Percentiles rank a stretch among this genome's conserved stretches.
These are phyloP conservation scores for Vanessa atalanta DNA, from an alignment of 1,140 invertebrate genomes.

Conservation along the genomic window DNA sequence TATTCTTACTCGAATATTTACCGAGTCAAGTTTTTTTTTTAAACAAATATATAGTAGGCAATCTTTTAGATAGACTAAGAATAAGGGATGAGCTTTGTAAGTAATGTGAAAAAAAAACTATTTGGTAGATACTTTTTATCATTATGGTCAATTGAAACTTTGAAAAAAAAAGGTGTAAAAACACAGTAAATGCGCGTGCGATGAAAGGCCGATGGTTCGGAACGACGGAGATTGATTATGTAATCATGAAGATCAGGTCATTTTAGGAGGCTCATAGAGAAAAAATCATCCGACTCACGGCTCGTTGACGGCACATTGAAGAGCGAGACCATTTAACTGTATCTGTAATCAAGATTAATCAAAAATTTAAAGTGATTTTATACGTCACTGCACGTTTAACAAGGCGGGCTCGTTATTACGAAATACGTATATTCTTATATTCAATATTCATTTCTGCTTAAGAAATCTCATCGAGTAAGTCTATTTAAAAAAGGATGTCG, in stretches of 20 bases:
- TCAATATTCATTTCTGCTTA: not conserved
- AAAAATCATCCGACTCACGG: conserved; percentile 71
- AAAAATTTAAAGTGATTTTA: conserved; percentile 51
- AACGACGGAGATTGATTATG: conserved; percentile 74
- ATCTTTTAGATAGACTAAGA: no score
- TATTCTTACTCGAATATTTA: not conserved
- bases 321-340: conserved; percentile 41
- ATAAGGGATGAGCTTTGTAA: not conserved
- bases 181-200: conserved; percentile 58
- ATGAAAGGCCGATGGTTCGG: conserved; percentile 64
- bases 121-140: not conserved
- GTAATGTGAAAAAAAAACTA: not conserved
- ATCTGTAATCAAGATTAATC: conserved; percentile 54
- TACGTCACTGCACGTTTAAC: conserved; percentile 32
- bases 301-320: conserved; percentile 65
- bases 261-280: conserved; percentile 69
- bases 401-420: not conserved
- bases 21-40: not conserved
- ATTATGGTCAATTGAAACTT: not conserved
- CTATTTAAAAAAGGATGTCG: conserved; percentile 38
- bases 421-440: no score
- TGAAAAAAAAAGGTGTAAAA: conserved; percentile 61
- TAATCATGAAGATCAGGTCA: conserved; percentile 69
- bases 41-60: not conserved
- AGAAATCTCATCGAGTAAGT: not conserved